Percentiles rank a stretch among this genome's conserved stretches.
These are phyloP conservation scores for Bellardia pandia DNA, from an alignment of 2,888 invertebrate genomes.

Conservation along the genomic window DNA sequence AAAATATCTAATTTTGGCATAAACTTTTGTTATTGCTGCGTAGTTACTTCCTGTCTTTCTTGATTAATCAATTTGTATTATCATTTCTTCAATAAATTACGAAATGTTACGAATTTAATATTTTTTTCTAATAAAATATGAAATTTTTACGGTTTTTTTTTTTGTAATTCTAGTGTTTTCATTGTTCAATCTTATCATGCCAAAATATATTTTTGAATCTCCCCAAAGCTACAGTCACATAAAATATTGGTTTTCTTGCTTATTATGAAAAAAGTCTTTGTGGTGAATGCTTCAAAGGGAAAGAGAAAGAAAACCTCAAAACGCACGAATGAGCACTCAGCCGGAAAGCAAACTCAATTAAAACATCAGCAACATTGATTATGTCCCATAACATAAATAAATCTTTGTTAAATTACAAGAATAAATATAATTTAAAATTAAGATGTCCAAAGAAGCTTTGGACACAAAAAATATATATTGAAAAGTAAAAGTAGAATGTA, in stretches of 20 bases:
- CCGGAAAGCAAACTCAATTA: background rate
- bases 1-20: too few species aligned
- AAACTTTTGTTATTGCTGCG: too few species aligned
- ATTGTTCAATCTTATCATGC: background rate
- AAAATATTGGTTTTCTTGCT: constrained; percentile 28
- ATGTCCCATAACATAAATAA: background rate
- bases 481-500: too few species aligned
- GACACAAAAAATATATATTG: too few species aligned
- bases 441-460: too few species aligned
- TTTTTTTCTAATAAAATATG: too few species aligned
- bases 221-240: constrained; percentile 25
- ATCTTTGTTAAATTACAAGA: background rate
- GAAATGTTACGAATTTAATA: too few species aligned
- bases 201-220: background rate
- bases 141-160: too few species aligned
- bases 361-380: background rate
- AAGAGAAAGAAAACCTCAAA: background rate
- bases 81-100: too few species aligned
- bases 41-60: too few species aligned
- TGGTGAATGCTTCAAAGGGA: background rate
- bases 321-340: background rate
- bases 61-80: too few species aligned
- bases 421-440: background rate
- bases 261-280: background rate
- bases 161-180: too few species aligned